A percentile compares a stretch with the other conserved stretches of the same genome.
phyloP scores from a whole-genome alignment of 1,140 invertebrate species.

The Conopomorpha cramerella region DNA sequence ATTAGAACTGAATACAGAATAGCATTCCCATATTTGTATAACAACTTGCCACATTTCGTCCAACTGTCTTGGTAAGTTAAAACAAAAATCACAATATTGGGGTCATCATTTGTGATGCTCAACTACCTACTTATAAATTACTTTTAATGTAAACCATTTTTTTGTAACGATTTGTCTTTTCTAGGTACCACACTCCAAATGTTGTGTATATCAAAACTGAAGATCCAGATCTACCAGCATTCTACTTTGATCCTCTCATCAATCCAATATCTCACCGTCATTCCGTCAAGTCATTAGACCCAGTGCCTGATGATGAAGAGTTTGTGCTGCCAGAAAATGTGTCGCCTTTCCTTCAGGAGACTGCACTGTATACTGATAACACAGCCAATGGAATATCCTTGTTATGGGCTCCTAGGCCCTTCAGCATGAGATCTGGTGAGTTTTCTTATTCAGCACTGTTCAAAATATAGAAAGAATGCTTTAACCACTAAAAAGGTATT shows the following conservation, averaged over 20 bases:
- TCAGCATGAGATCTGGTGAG: conserved; percentile 89
- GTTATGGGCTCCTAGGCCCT: conserved; percentile 98
- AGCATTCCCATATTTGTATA: conserved; percentile 99
- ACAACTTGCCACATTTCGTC: conserved; percentile 96
- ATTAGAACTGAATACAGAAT: conserved; percentile 99
- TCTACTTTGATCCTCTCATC: conserved; percentile 99
- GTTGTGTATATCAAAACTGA: conserved; percentile 99
- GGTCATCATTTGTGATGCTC: no score
- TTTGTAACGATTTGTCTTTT: conserved; percentile 18
- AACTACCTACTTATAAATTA: no score
- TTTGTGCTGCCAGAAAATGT: conserved; percentile 90
- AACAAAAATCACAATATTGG: conserved; percentile 1
- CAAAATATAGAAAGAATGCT: no score
- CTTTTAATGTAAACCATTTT: no score
- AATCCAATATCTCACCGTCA: conserved; percentile 98
- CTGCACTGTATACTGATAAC: conserved; percentile 96
- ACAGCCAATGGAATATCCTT: conserved; percentile 98
- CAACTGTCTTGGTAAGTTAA: conserved; percentile 87
- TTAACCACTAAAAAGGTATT: no score
- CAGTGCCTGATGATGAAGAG: conserved; percentile 91
- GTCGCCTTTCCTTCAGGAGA: conserved; percentile 91
- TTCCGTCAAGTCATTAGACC: conserved; percentile 82
- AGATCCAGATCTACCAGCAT: conserved; percentile 99
- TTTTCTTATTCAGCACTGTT: no score
- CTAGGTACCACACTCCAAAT: conserved; percentile 97